Percentiles rank a stretch among this genome's conserved stretches.
Evolutionary conservation across 2,113 vertebrate genomes (phyloP).

Genomic region (Morone saxatilis): DNA sequence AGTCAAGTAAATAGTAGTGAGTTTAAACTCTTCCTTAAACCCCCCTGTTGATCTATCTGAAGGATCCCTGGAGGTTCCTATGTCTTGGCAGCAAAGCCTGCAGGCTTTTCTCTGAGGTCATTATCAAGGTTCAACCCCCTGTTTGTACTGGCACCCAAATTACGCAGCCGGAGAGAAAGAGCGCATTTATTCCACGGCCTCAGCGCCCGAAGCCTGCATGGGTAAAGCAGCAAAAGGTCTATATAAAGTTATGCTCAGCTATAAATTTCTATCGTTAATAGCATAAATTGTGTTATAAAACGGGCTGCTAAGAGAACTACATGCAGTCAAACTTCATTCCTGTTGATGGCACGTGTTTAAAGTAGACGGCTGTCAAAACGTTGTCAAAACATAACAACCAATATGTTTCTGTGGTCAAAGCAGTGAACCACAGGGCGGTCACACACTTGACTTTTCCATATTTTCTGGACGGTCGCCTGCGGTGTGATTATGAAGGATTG

Average conservation of each 20-base stretch:
- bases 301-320: conserved; percentile 23
- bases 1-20: not conserved
- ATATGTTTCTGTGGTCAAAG: conserved; percentile 69
- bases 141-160: conserved; percentile 59
- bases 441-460: conserved; percentile 67
- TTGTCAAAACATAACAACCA: conserved; percentile 69
- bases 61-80: conserved; percentile 10
- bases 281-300: conserved; percentile 45
- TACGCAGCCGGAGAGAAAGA: conserved; percentile 45
- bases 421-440: conserved; percentile 66
- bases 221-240: conserved; percentile 15
- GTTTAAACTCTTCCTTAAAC: not conserved
- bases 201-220: conserved; percentile 34
- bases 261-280: conserved; percentile 62
- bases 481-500: conserved; percentile 52
- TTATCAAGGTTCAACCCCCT: conserved; percentile 45
- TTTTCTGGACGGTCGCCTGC: conserved; percentile 59
- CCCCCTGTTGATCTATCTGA: not conserved
- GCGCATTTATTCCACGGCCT: conserved; percentile 48
- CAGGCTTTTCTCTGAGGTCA: conserved; percentile 60
- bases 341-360: conserved; percentile 49
- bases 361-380: conserved; percentile 58
- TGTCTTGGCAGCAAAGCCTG: conserved; percentile 23
- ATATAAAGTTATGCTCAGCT: conserved; percentile 64
- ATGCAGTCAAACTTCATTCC: conserved; percentile 16